phyloP scores from a whole-genome alignment of 1,140 invertebrate genomes.

The Luehdorfia chinensis region DNA sequence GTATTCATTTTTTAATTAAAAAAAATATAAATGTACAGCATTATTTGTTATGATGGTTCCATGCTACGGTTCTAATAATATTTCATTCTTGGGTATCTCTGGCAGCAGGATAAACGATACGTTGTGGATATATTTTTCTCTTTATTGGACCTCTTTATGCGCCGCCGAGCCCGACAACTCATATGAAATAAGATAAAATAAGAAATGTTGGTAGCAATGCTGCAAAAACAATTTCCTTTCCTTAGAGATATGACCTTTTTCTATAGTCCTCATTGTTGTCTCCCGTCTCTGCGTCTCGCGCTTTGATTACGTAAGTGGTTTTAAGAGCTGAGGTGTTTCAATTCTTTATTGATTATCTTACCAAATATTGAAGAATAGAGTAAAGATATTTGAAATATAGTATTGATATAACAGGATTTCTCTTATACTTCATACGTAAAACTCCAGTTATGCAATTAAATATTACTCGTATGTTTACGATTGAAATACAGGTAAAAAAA shows the following conservation, averaged over 20 bases:
- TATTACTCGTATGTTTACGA: too few relatives aligned
- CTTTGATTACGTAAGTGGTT: slow-evolving; percentile 17
- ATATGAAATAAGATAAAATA: slow-evolving; percentile 30
- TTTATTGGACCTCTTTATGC: slow-evolving; percentile 22
- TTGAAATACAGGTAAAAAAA: too few relatives aligned
- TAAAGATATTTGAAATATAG: too few relatives aligned
- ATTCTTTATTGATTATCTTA: too few relatives aligned
- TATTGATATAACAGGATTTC: too few relatives aligned
- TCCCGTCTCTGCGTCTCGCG: slow-evolving; percentile 6
- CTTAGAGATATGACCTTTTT: slow-evolving; percentile 30
- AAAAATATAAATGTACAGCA: too few relatives aligned
- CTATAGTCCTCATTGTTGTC: slow-evolving; percentile 32
- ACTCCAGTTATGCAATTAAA: too few relatives aligned
- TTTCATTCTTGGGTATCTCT: slow-evolving; percentile 7
- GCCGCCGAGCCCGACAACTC: slow-evolving; percentile 24
- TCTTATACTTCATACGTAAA: too few relatives aligned
- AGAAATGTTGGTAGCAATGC: slow-evolving; percentile 22
- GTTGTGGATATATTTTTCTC: slow-evolving; percentile 14
- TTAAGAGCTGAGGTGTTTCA: not conserved
- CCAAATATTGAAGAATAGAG: too few relatives aligned
- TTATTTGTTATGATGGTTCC: not conserved
- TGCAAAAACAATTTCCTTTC: slow-evolving; percentile 35
- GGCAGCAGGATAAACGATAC: slow-evolving; percentile 13
- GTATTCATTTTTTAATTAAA: too few relatives aligned
- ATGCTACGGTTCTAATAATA: not conserved